phyloP scores from a whole-genome alignment of 2,888 invertebrate species.

The Blastobasis lacticolella region DNA sequence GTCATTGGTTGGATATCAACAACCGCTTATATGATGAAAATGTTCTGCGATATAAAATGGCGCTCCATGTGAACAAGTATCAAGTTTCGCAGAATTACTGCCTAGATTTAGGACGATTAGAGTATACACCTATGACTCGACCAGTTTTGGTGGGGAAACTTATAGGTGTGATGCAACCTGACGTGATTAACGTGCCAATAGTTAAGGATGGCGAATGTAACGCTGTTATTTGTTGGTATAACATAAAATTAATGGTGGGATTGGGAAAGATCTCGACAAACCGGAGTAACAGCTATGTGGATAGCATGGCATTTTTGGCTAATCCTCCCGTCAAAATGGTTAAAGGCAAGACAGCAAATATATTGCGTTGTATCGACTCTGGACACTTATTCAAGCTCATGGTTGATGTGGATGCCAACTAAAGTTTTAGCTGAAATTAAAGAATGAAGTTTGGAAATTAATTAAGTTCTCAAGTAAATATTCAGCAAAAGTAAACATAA shows the following conservation, averaged over 20 bases:
- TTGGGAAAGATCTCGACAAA: conserved; percentile 52
- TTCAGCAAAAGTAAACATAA: no score
- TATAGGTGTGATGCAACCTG: conserved; percentile 17
- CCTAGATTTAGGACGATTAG: conserved; percentile 55
- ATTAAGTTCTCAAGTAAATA: no score
- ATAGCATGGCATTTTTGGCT: conserved; percentile 63
- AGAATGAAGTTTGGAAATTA: no score
- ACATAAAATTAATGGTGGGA: conserved; percentile 55
- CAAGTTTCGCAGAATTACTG: conserved; percentile 73
- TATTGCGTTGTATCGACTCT: conserved; percentile 39
- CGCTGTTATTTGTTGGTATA: conserved; percentile 73
- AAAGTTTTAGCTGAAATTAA: no score
- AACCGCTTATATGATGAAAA: conserved; percentile 74
- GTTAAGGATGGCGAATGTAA: conserved; percentile 52
- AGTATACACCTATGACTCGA: conserved; percentile 51
- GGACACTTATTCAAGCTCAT: conserved; percentile 48
- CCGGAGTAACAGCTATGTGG: conserved; percentile 51
- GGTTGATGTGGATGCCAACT: conserved; percentile 20
- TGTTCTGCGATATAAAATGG: conserved; percentile 68
- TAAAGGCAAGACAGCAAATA: conserved; percentile 33
- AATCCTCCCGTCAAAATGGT: conserved; percentile 36
- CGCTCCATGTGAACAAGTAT: conserved; percentile 73
- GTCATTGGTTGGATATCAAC: conserved; percentile 73
- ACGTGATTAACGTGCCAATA: conserved; percentile 34
- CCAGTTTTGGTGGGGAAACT: conserved; percentile 35